These are phyloP conservation scores for Nixonia krombeini DNA, from an alignment of 1,140 invertebrate species.

Conservation along the genomic window DNA sequence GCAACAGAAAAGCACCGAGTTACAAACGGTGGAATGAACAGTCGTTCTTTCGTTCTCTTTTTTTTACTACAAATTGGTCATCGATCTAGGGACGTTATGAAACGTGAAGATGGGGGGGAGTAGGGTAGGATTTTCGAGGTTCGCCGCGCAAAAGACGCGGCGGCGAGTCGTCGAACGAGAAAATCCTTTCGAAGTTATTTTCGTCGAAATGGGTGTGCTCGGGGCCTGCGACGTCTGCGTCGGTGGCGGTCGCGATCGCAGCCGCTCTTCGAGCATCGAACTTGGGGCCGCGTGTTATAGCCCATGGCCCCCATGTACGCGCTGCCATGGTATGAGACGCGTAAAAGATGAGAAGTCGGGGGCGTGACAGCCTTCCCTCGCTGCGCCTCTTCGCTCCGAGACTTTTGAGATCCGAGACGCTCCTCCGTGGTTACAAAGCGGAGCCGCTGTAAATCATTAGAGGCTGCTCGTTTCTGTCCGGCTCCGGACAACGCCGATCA, in stretches of 20 bases:
- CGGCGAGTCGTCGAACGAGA: neutral
- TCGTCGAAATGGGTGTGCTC: neutral
- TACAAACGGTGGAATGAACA: too few species aligned
- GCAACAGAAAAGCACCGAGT: too few species aligned
- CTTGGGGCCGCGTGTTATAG: constrained; percentile 21
- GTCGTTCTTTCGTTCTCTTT: too few species aligned
- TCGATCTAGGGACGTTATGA: too few species aligned
- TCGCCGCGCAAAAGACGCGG: too few species aligned
- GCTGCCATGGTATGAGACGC: constrained; percentile 54
- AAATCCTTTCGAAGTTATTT: constrained; percentile 2
- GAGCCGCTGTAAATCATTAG: constrained; percentile 60
- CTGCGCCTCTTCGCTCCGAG: constrained; percentile 14
- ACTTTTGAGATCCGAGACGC: constrained; percentile 15
- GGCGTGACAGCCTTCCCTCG: constrained; percentile 47
- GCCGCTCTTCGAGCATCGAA: constrained; percentile 5
- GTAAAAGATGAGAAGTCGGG: constrained; percentile 60
- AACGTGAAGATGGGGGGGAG: too few species aligned
- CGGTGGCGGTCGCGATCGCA: neutral
- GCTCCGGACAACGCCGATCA: constrained; percentile 4
- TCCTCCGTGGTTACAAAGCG: constrained; percentile 40
- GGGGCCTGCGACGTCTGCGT: too few species aligned
- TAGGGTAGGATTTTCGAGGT: too few species aligned
- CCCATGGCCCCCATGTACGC: constrained; percentile 21
- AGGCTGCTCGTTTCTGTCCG: constrained; percentile 15
- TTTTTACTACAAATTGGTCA: too few species aligned